phyloP scores from a whole-genome alignment of 2,797 vertebrate genomes.

The Prionace glauca region DNA sequence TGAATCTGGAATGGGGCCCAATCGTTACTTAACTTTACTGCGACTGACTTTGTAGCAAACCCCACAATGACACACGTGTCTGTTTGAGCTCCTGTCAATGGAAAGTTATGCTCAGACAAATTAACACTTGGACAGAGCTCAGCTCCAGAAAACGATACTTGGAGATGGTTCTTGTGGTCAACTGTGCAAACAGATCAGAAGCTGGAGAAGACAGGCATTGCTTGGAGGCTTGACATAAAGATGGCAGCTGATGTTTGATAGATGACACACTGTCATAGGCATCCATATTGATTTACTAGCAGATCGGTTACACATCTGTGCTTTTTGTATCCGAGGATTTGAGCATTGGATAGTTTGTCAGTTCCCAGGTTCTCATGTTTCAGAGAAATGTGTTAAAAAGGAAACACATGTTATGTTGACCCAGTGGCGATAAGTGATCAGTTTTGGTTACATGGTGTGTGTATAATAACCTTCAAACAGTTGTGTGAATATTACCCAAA shows the following conservation, averaged over 20 bases:
- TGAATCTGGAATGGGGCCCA: background rate
- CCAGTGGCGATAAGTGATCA: conserved; percentile 26
- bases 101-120: background rate
- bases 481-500: conserved; percentile 15
- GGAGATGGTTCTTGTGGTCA: conserved; percentile 6
- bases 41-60: background rate
- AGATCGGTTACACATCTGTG: conserved; percentile 36
- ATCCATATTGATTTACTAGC: conserved; percentile 34
- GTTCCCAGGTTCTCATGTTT: conserved; percentile 36
- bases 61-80: background rate
- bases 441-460: background rate
- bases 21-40: background rate
- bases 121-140: background rate
- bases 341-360: background rate
- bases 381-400: conserved; percentile 20
- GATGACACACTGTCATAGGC: conserved; percentile 10
- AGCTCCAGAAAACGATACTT: background rate
- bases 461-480: background rate
- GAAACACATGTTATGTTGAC: conserved; percentile 18
- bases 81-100: background rate
- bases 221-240: conserved; percentile 16
- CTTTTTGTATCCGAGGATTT: conserved; percentile 32
- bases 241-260: conserved; percentile 35
- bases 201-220: background rate
- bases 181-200: background rate